A percentile compares a stretch with the other conserved stretches of the same genome.
Conservation (phyloP, 2,113 vertebrate genomes). For the Brachionichthys hirsutus region DNA sequence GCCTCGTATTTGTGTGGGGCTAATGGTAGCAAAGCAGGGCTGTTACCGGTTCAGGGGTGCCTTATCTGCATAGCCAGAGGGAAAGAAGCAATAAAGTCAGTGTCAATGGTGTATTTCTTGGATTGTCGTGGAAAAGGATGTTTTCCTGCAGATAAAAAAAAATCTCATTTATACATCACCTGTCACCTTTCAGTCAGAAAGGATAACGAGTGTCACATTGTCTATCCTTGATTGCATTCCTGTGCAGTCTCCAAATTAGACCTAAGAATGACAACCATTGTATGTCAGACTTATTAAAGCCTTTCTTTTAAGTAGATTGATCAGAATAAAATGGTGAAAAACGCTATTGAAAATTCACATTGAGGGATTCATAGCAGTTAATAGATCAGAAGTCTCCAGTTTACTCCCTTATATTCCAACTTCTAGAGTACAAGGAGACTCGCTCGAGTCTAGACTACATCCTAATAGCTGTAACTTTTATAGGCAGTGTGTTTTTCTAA, state of each 20-base stretch:
- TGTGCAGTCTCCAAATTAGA: background rate
- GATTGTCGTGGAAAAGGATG: background rate
- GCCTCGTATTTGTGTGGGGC: conserved; percentile 37
- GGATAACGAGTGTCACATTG: conserved; percentile 1
- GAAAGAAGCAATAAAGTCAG: conserved; percentile 15
- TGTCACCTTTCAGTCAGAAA: background rate
- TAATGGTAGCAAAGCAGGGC: conserved; percentile 21
- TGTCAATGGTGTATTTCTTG: conserved; percentile 22
- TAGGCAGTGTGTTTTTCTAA: conserved; percentile 3
- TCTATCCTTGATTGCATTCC: background rate
- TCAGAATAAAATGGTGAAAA: conserved; percentile 2
- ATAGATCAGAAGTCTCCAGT: background rate
- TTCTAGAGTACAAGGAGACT: conserved; percentile 25
- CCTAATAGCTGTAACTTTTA: conserved; percentile 30
- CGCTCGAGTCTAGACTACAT: conserved; percentile 20
- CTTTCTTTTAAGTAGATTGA: background rate
- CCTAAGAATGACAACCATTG: background rate
- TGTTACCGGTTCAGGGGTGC: conserved; percentile 43
- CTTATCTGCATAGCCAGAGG: conserved; percentile 38
- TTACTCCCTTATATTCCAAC: conserved; percentile 6
- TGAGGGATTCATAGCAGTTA: conserved; percentile 2
- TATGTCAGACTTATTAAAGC: no score
- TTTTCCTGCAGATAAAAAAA: conserved; percentile 16
- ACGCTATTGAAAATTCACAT: background rate
- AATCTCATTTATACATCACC: conserved; percentile 2